Evolutionary conservation across 2,113 vertebrate species (phyloP).

Genomic region (Alosa alosa): DNA sequence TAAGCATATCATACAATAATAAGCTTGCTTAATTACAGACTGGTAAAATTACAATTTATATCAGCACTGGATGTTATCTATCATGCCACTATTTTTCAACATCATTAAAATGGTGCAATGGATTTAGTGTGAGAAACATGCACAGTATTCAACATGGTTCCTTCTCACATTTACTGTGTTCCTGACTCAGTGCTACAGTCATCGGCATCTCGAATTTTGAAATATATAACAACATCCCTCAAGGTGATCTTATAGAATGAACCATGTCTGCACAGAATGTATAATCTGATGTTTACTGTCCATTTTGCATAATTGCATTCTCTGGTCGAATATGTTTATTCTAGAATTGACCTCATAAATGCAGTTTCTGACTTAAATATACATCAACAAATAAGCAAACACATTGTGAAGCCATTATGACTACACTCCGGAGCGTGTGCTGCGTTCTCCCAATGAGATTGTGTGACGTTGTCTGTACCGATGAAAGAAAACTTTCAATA

Average conservation of each 20-base stretch:
- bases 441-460: neutral
- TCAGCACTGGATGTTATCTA: neutral
- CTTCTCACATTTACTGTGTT: neutral
- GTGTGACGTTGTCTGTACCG: neutral
- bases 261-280: neutral
- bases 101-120: neutral
- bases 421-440: neutral
- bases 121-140: neutral
- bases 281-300: slow-evolving; percentile 4
- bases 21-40: neutral
- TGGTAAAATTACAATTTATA: neutral
- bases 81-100: neutral
- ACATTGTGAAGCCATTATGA: neutral
- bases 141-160: neutral
- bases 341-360: neutral
- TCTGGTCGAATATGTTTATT: neutral
- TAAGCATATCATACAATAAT: neutral
- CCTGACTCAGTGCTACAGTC: neutral
- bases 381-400: slow-evolving; percentile 8
- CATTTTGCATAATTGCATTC: slow-evolving; percentile 11
- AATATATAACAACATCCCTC: neutral
- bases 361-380: neutral
- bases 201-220: neutral
- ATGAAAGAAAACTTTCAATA: neutral
- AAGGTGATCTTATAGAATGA: neutral